Percentiles rank a stretch among this genome's conserved stretches.
These are phyloP conservation scores for Nomada flava DNA, from an alignment of 2,888 invertebrate genomes.

Conservation along the genomic window DNA sequence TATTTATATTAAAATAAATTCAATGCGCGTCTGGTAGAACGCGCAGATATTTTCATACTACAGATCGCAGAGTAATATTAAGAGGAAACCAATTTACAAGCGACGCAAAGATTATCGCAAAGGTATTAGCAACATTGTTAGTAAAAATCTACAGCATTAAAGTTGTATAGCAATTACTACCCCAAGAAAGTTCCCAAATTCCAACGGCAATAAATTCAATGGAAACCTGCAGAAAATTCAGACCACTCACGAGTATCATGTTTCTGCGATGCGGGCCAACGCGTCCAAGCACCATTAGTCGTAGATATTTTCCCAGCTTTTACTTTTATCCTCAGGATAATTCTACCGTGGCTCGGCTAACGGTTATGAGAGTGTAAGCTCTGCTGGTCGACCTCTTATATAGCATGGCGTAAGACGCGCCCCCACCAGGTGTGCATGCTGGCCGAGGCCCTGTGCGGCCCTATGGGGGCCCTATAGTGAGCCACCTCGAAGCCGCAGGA, in stretches of 20 bases:
- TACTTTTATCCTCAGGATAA: constrained; percentile 51
- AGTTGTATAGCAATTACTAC: too few relatives aligned
- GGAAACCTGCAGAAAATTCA: not conserved
- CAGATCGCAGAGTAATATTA: too few relatives aligned
- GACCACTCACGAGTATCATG: constrained; percentile 64
- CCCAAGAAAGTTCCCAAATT: not conserved
- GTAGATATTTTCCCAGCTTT: constrained; percentile 17
- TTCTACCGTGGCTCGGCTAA: constrained; percentile 67
- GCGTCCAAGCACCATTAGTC: not conserved
- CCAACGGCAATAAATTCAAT: not conserved
- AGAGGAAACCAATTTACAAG: too few relatives aligned
- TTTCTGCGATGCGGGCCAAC: constrained; percentile 13
- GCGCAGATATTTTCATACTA: too few relatives aligned
- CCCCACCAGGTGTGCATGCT: constrained; percentile 61
- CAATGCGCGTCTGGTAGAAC: too few relatives aligned
- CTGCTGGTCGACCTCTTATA: constrained; percentile 79
- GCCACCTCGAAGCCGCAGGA: constrained; percentile 64
- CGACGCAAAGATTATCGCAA: too few relatives aligned
- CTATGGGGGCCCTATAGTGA: constrained; percentile 65
- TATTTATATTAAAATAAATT: too few relatives aligned
- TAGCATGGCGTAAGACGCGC: constrained; percentile 71
- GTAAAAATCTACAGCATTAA: too few relatives aligned
- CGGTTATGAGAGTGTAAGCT: constrained; percentile 74
- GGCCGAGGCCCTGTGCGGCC: constrained; percentile 29
- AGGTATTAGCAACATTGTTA: too few relatives aligned